phyloP scores from a whole-genome alignment of 2,113 vertebrate genomes.

The Lophotis ruficrista region DNA sequence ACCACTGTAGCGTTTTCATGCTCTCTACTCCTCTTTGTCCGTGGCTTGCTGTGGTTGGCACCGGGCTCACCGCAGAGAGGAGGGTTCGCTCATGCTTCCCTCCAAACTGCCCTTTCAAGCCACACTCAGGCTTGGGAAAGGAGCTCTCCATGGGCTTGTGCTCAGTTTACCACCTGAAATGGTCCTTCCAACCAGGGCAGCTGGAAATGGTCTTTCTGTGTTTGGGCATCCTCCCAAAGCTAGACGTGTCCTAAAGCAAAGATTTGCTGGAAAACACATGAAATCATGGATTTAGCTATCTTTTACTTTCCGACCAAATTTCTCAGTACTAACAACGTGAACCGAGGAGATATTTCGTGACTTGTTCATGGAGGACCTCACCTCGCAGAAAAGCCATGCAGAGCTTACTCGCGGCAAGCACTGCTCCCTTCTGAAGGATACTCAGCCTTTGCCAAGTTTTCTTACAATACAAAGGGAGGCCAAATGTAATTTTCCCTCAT shows the following conservation, averaged over 20 bases:
- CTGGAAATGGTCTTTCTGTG: not conserved
- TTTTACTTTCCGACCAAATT: not conserved
- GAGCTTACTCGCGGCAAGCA: not conserved
- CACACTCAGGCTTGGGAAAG: rapidly evolving
- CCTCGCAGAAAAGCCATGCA: not conserved
- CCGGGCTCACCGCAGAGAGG: not conserved
- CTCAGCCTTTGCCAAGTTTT: not conserved
- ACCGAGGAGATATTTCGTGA: not conserved
- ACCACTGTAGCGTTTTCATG: not conserved
- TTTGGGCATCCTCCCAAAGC: not conserved
- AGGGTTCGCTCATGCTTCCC: not conserved
- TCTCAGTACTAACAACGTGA: not conserved
- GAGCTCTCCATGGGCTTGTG: not conserved
- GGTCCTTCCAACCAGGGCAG: not conserved
- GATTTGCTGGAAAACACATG: not conserved
- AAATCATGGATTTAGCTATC: not conserved
- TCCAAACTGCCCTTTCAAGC: not conserved
- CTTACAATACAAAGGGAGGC: not conserved
- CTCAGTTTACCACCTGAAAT: rapidly evolving
- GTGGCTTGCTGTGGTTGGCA: not conserved
- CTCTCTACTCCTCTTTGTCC: not conserved
- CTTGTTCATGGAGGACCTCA: not conserved
- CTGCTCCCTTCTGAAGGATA: not conserved
- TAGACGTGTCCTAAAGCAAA: not conserved
- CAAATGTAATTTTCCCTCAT: not conserved